A percentile compares a stretch with the other conserved stretches of the same genome.
phyloP scores from a whole-genome alignment of 2,797 vertebrate species.

The Sandelia bainsii region DNA sequence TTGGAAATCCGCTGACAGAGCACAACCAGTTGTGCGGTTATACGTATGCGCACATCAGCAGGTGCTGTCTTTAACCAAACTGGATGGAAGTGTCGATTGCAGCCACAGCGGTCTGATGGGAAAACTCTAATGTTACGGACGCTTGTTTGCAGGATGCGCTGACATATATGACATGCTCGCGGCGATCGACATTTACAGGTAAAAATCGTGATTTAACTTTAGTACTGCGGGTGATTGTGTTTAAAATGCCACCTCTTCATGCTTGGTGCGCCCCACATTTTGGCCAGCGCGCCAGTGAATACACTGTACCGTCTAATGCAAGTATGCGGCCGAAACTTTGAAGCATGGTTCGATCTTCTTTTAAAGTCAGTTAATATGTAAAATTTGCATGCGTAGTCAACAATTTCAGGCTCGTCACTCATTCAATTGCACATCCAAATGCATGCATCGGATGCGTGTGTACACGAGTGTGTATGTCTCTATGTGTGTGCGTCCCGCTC shows the following conservation, averaged over 20 bases:
- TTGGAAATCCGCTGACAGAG: slow-evolving; percentile 75
- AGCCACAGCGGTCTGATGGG: slow-evolving; percentile 31
- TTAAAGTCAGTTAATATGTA: neutral
- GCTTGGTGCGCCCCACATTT: slow-evolving; percentile 9
- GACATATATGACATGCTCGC: slow-evolving; percentile 55
- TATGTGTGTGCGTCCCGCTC: neutral
- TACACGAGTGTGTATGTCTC: neutral
- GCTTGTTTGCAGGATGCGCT: slow-evolving; percentile 53
- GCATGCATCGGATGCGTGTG: neutral
- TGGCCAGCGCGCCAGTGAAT: slow-evolving; percentile 29
- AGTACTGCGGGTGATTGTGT: neutral
- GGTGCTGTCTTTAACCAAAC: slow-evolving; percentile 53
- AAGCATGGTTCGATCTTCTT: neutral
- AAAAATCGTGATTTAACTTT: slow-evolving; percentile 63
- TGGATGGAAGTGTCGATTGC: slow-evolving; percentile 49
- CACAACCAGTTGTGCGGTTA: slow-evolving; percentile 66
- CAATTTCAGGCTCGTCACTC: neutral
- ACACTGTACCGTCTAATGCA: neutral
- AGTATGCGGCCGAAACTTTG: slow-evolving; percentile 58
- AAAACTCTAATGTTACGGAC: slow-evolving; percentile 48
- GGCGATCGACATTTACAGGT: slow-evolving; percentile 71
- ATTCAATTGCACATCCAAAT: slow-evolving; percentile 35
- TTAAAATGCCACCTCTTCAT: neutral
- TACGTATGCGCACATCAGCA: slow-evolving; percentile 61
- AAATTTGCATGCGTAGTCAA: neutral